Evolutionary conservation across 2,797 vertebrate genomes (phyloP).

Genomic region (Tapirus indicus): DNA sequence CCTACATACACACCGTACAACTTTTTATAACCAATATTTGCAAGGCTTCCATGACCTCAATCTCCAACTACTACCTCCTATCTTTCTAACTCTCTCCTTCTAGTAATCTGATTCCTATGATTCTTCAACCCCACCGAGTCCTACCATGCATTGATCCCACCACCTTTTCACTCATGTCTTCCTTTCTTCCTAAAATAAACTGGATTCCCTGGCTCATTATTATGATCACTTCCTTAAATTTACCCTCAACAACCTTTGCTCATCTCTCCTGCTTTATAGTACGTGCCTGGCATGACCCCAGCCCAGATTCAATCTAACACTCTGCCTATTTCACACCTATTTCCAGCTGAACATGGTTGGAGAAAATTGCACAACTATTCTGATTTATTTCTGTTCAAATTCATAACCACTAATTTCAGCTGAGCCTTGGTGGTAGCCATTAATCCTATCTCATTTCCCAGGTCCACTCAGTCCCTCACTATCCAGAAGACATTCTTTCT

Average conservation of each 20-base stretch:
- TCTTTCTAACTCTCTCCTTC: background rate
- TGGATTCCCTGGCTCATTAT: background rate
- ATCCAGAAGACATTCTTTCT: background rate
- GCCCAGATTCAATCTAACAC: background rate
- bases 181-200: background rate
- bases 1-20: background rate
- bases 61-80: background rate
- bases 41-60: background rate
- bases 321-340: background rate
- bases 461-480: background rate
- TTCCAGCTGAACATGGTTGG: background rate
- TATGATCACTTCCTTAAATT: slow-evolving; percentile 23
- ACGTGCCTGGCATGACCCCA: background rate
- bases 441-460: background rate
- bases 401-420: background rate
- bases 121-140: background rate
- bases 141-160: background rate
- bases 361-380: background rate
- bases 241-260: background rate
- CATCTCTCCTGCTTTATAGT: background rate
- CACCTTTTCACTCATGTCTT: background rate
- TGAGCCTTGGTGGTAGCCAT: background rate
- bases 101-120: background rate
- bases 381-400: slow-evolving; percentile 40
- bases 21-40: background rate